Base-by-base conservation (phyloP, 2,797 vertebrate species). In the Apogon hyalosoma region DNA sequence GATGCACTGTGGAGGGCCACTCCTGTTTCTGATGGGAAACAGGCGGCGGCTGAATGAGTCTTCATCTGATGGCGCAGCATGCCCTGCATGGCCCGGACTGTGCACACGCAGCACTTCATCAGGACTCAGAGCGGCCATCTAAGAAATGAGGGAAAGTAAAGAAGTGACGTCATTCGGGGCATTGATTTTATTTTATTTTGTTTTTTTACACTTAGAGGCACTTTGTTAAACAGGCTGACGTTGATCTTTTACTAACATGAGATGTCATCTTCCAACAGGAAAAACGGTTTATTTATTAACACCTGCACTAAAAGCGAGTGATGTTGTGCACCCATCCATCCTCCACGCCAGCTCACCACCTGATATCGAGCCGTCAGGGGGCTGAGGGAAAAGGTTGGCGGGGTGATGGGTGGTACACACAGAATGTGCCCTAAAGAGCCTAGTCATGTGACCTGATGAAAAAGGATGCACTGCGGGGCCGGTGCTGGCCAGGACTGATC, bases 231-330 rank as follows among this genome's bases (percentile, higher is more conserved):
- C 63, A 67, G 28, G 2, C 55, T 79, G 78, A 69, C 56, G 60
- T 69, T 75, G 52, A 79, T 70, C 52, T 60, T 84, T 86, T 76
- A 87, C 90, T 91, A 92, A 92, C 88, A 68, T 73, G 67, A 86
- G 40, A 73, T 92, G 80, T 90, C 83, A 82, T 93, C 78, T 91
- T 87, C 77, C 89, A 87, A 92, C 92, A 93, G 91, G 90, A 87
- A 64, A 80, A 74, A 63, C 11, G 24, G 47, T 80, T 59, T 55
- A 64, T 75, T 76, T 59, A 40, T 69, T 74, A 63, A 74, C 55
- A 53, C 66, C 76, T 73, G 67, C 73, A 49, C 49, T 74, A 64
- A 69, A 79, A 76, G 13, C 39, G 33, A 84, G 68, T 24, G 57
- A 75, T 64, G 68, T 52, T 63, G 36, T 60, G 64, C 68, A 75